Conservation (phyloP, 2,113 vertebrate species). For the Agapornis roseicollis region DNA sequence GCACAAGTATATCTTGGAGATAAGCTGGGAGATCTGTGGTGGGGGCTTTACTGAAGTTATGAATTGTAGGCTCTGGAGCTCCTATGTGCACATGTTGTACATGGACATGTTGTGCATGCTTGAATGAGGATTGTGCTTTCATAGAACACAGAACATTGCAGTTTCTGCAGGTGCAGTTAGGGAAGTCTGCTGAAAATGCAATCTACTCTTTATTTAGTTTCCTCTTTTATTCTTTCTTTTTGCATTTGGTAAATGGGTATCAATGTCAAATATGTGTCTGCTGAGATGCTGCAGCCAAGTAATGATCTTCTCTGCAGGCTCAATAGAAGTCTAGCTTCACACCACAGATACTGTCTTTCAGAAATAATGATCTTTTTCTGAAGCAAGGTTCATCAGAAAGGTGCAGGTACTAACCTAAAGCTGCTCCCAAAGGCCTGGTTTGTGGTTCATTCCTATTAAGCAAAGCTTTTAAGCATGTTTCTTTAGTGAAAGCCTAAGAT, state of each 20-base stretch:
- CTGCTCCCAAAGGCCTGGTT: neutral
- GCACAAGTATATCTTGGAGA: neutral
- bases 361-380: neutral
- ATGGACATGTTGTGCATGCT: neutral
- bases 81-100: accelerated
- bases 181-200: neutral
- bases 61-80: neutral
- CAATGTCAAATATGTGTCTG: neutral
- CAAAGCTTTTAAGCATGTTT: neutral
- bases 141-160: neutral
- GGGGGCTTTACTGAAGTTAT: neutral
- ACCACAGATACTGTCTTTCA: neutral
- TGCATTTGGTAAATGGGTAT: neutral
- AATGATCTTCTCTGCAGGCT: neutral
- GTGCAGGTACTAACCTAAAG: neutral
- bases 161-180: neutral
- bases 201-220: neutral
- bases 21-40: neutral
- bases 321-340: neutral
- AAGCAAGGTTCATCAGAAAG: neutral
- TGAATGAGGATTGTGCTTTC: neutral
- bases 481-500: neutral
- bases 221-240: neutral
- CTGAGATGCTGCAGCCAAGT: neutral
- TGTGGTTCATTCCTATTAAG: neutral